Evolutionary conservation across 2,797 vertebrate species (phyloP).

Genomic region (Pteropus rufus): DNA sequence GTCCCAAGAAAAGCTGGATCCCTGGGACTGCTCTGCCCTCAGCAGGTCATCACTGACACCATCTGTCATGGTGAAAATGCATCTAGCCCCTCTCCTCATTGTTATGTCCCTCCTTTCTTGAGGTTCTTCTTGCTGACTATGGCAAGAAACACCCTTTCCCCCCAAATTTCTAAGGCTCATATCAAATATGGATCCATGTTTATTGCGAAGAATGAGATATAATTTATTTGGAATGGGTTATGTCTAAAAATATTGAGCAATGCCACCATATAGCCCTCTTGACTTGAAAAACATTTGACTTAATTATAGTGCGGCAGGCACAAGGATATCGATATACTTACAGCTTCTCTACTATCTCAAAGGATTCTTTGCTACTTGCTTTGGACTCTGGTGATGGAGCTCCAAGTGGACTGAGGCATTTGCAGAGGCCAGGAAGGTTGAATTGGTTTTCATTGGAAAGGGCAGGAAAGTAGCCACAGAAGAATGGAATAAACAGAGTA

Average conservation of each 20-base stretch:
- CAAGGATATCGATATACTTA: no score
- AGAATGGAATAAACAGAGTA: background rate
- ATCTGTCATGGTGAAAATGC: background rate
- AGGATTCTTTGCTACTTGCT: background rate
- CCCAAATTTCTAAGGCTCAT: background rate
- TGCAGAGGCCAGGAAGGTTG: background rate
- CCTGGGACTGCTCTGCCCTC: background rate
- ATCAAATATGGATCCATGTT: background rate
- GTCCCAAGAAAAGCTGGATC: background rate
- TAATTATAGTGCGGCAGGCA: background rate
- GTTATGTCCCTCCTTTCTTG: background rate
- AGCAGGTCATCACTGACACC: background rate
- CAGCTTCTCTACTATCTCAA: background rate
- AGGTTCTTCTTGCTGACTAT: background rate
- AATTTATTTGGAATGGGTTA: background rate
- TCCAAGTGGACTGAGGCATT: fast-evolving
- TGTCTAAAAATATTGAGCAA: background rate
- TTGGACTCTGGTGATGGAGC: background rate
- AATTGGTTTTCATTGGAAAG: background rate
- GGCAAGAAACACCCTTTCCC: background rate
- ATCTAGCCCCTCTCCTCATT: background rate
- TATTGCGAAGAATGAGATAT: background rate
- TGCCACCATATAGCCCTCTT: background rate
- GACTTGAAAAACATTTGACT: background rate
- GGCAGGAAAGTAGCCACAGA: background rate